Percentiles rank a stretch among this genome's conserved stretches.
These are phyloP conservation scores for Phyllostomus discolor DNA, from an alignment of 2,113 vertebrate genomes.

Conservation along the genomic window DNA sequence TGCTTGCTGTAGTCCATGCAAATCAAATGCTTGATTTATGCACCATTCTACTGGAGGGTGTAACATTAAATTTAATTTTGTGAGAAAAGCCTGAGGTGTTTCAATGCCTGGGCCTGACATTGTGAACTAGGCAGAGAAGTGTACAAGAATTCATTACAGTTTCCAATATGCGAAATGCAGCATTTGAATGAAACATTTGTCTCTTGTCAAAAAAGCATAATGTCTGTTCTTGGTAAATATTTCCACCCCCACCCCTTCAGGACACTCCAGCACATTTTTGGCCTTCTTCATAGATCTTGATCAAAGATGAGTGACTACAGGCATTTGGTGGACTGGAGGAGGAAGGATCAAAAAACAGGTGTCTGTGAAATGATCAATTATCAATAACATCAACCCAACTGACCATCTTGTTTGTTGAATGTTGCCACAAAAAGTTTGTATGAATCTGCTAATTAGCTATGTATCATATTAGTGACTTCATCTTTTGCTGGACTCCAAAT, in stretches of 20 bases:
- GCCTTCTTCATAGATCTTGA: conserved; percentile 22
- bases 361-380: conserved; percentile 10
- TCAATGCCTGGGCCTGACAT: conserved; percentile 86
- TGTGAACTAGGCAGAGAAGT: conserved; percentile 88
- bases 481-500: not conserved
- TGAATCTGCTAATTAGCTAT: not conserved
- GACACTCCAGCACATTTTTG: conserved; percentile 37
- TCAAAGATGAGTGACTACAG: not conserved
- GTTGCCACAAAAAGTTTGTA: not conserved
- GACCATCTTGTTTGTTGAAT: not conserved
- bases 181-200: conserved; percentile 99
- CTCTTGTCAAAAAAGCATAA: conserved; percentile 93
- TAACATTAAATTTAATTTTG: conserved; percentile 99
- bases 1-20: conserved; percentile 92
- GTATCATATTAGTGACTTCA: not conserved
- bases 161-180: conserved; percentile 96
- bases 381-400: not conserved
- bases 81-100: conserved; percentile 84
- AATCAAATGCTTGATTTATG: conserved; percentile 98
- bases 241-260: conserved; percentile 54
- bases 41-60: conserved; percentile 89
- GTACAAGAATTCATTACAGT: conserved; percentile 94
- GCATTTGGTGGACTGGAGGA: not conserved
- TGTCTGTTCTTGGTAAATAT: conserved; percentile 83
- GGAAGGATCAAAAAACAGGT: not conserved